Evolutionary conservation across 2,888 invertebrate genomes (phyloP), one percentile per base, ranked within the genome.

Genomic region (Drosophila robusta): DNA sequence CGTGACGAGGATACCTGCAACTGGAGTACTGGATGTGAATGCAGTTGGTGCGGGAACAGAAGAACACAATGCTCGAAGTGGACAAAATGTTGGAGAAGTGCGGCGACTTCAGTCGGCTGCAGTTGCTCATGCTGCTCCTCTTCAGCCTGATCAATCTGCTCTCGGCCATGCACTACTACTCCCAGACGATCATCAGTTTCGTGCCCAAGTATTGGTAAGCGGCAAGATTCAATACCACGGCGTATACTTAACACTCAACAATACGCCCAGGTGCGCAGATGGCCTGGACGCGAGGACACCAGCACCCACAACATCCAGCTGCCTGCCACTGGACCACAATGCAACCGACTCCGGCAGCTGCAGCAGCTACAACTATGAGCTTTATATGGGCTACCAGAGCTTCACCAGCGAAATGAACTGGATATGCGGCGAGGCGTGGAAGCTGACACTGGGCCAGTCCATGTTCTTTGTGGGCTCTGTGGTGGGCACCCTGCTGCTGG

Each of bases 341-440:
- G 58, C 6, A 8, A 77, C 41, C 16, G 14, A 34, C n/a, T 6
- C 39, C 0, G 46, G 49, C 2, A 51, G 46, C 0, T 94, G 93
- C 71, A 62, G 91, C 16, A 92, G 93, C 26, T 95, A 94, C 93
- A 91, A 92, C 8, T 95, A 94, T 83, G 93, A 94, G 68, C 91
- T 92, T 9, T 93, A 93, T 34, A 93, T 93, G 90, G 93, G 93
- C 46, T 94, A 94, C 78, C 85, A 93, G 50, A 95, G 95, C 72
- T 93, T 95, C 46, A 94, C 94, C 24, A 93, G 94, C 74, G 94
- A 95, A 90, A 94, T 95, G 90, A 71, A 94, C 78, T 95, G 95
- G 95, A 93, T 95, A 14, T 95, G 95, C 79, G 90, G 91, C 3
- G 91, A 93, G n/a, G 92, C 92, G 51, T 95, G 94, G 95, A 93